Evolutionary conservation across 2,113 vertebrate genomes (phyloP).

Genomic region (Empidonax traillii): DNA sequence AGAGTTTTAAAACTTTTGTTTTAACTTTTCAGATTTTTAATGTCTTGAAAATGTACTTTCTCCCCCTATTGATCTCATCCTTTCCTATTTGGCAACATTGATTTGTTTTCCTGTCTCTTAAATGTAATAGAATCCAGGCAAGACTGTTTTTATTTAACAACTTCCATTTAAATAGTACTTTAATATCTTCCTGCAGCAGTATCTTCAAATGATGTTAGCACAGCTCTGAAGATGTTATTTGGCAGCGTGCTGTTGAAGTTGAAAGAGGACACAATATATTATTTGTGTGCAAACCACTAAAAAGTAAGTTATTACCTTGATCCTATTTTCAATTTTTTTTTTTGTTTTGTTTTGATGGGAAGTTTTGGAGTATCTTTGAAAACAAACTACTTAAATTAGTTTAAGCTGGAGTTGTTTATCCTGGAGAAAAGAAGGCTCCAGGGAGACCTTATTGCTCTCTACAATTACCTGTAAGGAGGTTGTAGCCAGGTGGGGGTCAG

Average conservation of each 20-base stretch:
- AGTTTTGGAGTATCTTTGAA: background rate
- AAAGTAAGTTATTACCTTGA: background rate
- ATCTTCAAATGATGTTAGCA: background rate
- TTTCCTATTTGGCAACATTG: slow-evolving; percentile 54
- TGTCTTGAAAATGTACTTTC: slow-evolving; percentile 24
- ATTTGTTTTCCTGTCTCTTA: slow-evolving; percentile 59
- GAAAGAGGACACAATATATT: background rate
- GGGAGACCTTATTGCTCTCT: background rate
- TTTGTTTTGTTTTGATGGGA: background rate
- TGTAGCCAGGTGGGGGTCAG: background rate
- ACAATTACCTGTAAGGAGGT: background rate
- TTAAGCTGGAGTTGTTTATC: background rate
- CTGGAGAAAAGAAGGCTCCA: background rate
- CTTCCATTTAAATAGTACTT: slow-evolving; percentile 17
- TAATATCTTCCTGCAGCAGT: slow-evolving; percentile 9
- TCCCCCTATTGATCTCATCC: slow-evolving; percentile 44
- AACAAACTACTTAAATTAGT: background rate
- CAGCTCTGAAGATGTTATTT: background rate
- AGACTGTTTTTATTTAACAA: slow-evolving; percentile 43
- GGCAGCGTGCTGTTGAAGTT: background rate
- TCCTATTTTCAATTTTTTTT: background rate
- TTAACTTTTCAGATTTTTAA: slow-evolving; percentile 45
- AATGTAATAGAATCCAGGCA: slow-evolving; percentile 46
- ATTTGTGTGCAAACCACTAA: background rate
- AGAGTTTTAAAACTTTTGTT: slow-evolving; percentile 46